A percentile compares a stretch with the other conserved stretches of the same genome.
Conservation (phyloP, 2,797 vertebrate species). For the Chelidonichthys spinosus region DNA sequence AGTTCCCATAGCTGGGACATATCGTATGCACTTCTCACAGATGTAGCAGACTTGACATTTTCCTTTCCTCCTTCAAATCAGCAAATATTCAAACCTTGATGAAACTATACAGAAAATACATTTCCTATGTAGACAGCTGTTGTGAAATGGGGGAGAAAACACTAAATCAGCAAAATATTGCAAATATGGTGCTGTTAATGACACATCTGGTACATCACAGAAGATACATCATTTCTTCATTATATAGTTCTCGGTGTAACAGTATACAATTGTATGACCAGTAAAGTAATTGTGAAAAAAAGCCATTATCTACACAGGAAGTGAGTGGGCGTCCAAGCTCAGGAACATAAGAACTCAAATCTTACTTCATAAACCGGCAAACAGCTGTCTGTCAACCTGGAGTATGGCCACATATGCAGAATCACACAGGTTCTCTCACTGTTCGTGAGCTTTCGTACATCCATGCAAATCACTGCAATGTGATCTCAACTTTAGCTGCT, state of each 20-base stretch:
- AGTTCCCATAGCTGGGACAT: constrained; percentile 27
- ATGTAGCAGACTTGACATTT: constrained; percentile 26
- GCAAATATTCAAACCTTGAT: constrained; percentile 35
- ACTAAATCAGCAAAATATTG: background rate
- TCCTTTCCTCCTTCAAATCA: constrained; percentile 33
- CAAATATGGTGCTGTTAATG: background rate
- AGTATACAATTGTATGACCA: constrained; percentile 14
- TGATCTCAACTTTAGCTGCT: background rate
- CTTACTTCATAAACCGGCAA: constrained; percentile 18
- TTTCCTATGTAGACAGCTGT: constrained; percentile 31
- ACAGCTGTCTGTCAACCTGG: background rate
- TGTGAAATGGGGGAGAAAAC: constrained; percentile 20
- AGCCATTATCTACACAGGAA: constrained; percentile 61
- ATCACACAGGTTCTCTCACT: background rate
- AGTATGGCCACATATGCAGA: background rate
- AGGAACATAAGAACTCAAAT: constrained; percentile 20
- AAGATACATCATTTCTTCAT: background rate
- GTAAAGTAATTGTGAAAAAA: constrained; percentile 19
- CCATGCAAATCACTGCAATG: background rate
- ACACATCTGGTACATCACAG: background rate
- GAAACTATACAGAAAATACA: constrained; percentile 39
- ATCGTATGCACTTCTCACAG: constrained; percentile 14
- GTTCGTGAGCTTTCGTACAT: background rate
- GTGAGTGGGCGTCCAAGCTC: constrained; percentile 49
- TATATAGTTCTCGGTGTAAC: background rate